Base-by-base conservation (phyloP, 2,113 vertebrate species). In the Ictalurus punctatus region DNA sequence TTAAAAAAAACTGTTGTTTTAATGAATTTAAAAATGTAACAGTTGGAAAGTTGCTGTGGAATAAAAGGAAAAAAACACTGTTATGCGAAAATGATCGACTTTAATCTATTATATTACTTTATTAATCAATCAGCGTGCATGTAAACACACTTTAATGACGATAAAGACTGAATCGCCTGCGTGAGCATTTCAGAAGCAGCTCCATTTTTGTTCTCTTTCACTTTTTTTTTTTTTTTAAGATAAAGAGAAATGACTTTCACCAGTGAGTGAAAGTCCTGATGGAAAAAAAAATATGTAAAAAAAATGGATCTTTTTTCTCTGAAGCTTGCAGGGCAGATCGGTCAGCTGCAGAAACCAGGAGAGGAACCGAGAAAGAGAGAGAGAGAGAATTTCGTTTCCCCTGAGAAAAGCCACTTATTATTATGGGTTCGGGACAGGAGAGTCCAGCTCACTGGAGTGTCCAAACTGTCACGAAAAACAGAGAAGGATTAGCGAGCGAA, bases 341-440 rank as follows among this genome's bases (percentile, higher is more conserved):
- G 63, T 61, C 79, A 73, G 82, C 74, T 88, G 73, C 37, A 59
- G 80, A 87, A 86, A 87, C 86, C 61, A 61, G 12, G 71, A 71
- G 69, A 37, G 30, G 10, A 25, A 17, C 4, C 14, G 17, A 71
- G 67, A 71, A 4, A 71, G 67, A 44, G 21, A 48, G 37, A 74
- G 30, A 71, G 67, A 71, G 67, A 34, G 16, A 71, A 71, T 34
- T 85, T 85, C 37, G 34, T 84, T 90, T 87, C 69, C 80, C 63
- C 16, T 4, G 74, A 86, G 80, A 73, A 91, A 88, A 87, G 58
- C 34, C 4, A 58, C 40, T 89, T 90, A 91, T 89, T 90, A 87
- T 89, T 74, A 83, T 83, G 30, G 69, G 58, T n/a, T 16, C 67
- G 73, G 48, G 48, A 67, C 40, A 52, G 30, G 44, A n/a, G 19